These are phyloP conservation scores for Gorilla gorilla DNA, from an alignment of 2,113 vertebrate species.

Conservation along the genomic window DNA sequence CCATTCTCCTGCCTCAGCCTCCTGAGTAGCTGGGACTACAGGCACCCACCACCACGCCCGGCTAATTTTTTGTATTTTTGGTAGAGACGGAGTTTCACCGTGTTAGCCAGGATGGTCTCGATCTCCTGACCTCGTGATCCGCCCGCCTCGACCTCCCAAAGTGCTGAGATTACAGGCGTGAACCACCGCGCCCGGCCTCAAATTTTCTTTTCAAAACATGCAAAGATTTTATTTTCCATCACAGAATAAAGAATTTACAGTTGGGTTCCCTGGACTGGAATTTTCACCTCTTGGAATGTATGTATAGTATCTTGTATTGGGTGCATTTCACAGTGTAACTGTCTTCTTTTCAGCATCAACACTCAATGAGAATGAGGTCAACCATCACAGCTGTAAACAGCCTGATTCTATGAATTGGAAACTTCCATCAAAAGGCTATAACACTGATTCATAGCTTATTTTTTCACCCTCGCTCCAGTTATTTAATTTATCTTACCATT, in stretches of 20 bases:
- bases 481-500: background rate
- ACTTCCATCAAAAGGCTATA: background rate
- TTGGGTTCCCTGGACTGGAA: background rate
- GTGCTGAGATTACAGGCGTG: too few relatives aligned
- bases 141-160: too few relatives aligned
- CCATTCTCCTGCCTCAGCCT: too few relatives aligned
- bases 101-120: too few relatives aligned
- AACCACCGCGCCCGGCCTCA: background rate
- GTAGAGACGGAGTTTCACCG: too few relatives aligned
- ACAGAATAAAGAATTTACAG: background rate
- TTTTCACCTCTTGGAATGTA: background rate
- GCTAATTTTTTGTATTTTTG: too few relatives aligned
- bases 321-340: background rate
- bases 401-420: background rate
- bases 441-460: background rate
- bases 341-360: background rate
- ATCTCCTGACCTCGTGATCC: too few relatives aligned
- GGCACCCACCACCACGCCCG: accelerated
- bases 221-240: slow-evolving; percentile 10
- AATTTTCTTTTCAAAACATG: slow-evolving; percentile 30
- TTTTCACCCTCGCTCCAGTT: background rate
- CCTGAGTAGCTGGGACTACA: too few relatives aligned
- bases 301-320: background rate
- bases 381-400: background rate
- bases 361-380: background rate